phyloP scores from a whole-genome alignment of 2,113 vertebrate genomes.

The Pelecanoides urinatrix region DNA sequence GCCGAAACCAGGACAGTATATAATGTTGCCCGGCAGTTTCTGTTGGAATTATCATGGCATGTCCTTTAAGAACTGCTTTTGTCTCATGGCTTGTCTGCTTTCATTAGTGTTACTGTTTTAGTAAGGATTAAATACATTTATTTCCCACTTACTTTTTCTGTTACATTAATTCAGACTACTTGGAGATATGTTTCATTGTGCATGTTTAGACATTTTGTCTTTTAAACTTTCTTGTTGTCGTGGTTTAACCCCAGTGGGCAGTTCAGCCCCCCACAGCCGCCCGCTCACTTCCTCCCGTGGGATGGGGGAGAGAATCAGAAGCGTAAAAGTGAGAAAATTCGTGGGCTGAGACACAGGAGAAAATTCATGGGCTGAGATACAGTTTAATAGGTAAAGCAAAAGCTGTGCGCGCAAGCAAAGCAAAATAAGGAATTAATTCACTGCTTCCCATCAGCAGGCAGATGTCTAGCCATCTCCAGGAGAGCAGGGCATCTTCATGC shows the following conservation, averaged over 20 bases:
- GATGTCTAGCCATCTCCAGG: neutral
- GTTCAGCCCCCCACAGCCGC: neutral
- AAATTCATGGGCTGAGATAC: neutral
- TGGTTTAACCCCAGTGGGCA: neutral
- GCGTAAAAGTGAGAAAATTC: neutral
- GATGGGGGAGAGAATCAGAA: neutral
- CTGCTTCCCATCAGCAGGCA: neutral
- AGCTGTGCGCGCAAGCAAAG: rapidly evolving
- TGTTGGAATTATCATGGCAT: neutral
- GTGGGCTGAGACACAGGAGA: neutral
- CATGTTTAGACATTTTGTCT: neutral
- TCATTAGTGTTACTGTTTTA: neutral
- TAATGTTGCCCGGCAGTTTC: neutral
- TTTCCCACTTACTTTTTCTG: neutral
- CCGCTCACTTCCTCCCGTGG: rapidly evolving
- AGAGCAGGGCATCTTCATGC: neutral
- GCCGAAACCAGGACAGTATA: too few species aligned
- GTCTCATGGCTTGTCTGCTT: neutral
- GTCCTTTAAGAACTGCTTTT: neutral
- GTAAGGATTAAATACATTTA: neutral
- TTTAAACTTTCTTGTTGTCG: neutral
- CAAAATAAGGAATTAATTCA: neutral
- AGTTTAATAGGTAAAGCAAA: neutral
- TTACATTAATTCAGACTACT: neutral
- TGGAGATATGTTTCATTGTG: neutral